Percentiles rank a stretch among this genome's conserved stretches.
These are phyloP conservation scores for Drosophila tani DNA, from an alignment of 1,140 invertebrate species.

Conservation along the genomic window DNA sequence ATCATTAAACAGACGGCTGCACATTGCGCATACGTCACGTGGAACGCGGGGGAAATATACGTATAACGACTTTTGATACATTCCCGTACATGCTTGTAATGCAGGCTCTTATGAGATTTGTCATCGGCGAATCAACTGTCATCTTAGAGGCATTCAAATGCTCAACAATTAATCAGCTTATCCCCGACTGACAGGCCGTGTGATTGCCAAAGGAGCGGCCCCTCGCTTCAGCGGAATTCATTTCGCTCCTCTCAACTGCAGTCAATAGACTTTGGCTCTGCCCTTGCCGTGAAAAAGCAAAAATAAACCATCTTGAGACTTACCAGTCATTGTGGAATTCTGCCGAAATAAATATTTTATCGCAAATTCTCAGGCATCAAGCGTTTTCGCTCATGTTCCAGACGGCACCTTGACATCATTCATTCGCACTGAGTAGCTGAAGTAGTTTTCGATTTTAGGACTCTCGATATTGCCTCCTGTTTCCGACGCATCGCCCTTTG, in stretches of 20 bases:
- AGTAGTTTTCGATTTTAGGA: constrained; percentile 28
- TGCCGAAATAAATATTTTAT: constrained; percentile 36
- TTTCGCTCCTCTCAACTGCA: constrained; percentile 34
- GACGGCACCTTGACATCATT: constrained; percentile 9
- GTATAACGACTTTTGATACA: constrained; percentile 29
- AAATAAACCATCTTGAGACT: constrained; percentile 35
- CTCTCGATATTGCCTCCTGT: constrained; percentile 11
- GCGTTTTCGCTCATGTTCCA: constrained; percentile 28
- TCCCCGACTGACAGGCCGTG: constrained; percentile 19
- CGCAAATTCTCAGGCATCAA: constrained; percentile 26
- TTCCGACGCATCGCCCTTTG: background rate
- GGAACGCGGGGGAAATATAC: constrained; percentile 7
- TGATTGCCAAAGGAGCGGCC: constrained; percentile 20
- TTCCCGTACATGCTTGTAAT: constrained; percentile 21
- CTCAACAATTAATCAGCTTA: constrained; percentile 57
- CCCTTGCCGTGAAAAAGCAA: background rate
- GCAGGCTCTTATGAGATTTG: constrained; percentile 46
- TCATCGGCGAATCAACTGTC: constrained; percentile 46
- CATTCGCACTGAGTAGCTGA: background rate
- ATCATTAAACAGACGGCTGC: constrained; percentile 58
- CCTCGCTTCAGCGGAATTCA: constrained; percentile 6
- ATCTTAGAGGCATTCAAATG: constrained; percentile 42
- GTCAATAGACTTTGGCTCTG: constrained; percentile 34
- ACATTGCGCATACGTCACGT: constrained; percentile 72
- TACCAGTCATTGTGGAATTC: constrained; percentile 22